These are phyloP conservation scores for Corythaixoides concolor DNA, from an alignment of 2,113 vertebrate species.

Conservation along the genomic window DNA sequence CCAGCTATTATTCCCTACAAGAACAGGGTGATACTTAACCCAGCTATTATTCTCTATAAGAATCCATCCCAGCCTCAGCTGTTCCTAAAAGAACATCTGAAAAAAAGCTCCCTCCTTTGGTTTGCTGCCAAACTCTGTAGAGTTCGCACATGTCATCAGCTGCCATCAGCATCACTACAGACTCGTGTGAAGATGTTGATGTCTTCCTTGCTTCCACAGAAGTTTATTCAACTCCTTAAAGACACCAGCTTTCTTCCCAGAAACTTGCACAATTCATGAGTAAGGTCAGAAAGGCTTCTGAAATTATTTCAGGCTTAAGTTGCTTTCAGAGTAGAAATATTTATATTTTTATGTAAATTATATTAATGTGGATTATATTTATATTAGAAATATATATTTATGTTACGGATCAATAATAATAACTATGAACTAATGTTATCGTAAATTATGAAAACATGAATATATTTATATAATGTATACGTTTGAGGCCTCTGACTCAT, in stretches of 20 bases:
- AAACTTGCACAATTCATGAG: neutral
- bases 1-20: no score
- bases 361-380: no score
- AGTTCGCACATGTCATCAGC: neutral
- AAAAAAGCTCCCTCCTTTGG: neutral
- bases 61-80: neutral
- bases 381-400: no score
- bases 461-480: no score
- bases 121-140: neutral
- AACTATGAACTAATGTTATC: no score
- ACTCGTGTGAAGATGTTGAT: fast-evolving
- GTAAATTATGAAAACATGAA: no score
- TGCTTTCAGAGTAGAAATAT: neutral
- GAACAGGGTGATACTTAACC: neutral
- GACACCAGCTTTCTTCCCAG: neutral
- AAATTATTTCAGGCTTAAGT: neutral
- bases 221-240: neutral
- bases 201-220: neutral
- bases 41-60: neutral
- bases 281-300: neutral
- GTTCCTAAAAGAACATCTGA: neutral
- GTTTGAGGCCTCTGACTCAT: neutral
- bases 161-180: neutral
- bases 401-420: no score
- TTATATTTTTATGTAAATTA: no score